Percentiles rank a stretch among this genome's conserved stretches.
Evolutionary conservation across 2,797 vertebrate species (phyloP).

Genomic region (Lepidocolaptes lacrymiger): DNA sequence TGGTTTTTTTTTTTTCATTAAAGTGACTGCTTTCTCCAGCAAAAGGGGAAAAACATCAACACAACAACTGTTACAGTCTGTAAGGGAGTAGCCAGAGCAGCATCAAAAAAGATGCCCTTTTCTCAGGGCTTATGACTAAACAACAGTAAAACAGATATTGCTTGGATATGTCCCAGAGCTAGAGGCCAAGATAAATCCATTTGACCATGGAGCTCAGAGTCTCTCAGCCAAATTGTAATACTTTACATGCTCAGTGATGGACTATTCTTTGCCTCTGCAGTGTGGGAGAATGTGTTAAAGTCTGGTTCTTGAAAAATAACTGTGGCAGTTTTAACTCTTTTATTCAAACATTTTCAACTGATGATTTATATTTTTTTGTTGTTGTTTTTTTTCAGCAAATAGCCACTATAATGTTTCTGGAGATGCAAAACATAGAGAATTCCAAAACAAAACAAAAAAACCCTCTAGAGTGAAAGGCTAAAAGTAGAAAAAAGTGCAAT

Average conservation of each 20-base stretch:
- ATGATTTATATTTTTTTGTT: background rate
- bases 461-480: fast-evolving
- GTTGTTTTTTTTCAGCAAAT: background rate
- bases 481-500: background rate
- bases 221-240: background rate
- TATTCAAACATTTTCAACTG: background rate
- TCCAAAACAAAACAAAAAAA: background rate
- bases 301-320: background rate
- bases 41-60: background rate
- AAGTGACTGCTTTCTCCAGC: background rate
- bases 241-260: background rate
- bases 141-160: background rate
- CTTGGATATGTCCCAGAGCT: background rate
- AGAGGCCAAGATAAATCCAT: background rate
- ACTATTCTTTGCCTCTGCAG: background rate
- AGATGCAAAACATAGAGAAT: background rate
- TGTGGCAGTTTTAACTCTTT: background rate
- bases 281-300: background rate
- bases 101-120: background rate
- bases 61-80: background rate
- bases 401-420: background rate
- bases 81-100: background rate
- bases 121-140: background rate
- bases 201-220: background rate
- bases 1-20: fast-evolving